Conservation (phyloP, 1,140 invertebrate genomes). For the Zaprionus nigranus region DNA sequence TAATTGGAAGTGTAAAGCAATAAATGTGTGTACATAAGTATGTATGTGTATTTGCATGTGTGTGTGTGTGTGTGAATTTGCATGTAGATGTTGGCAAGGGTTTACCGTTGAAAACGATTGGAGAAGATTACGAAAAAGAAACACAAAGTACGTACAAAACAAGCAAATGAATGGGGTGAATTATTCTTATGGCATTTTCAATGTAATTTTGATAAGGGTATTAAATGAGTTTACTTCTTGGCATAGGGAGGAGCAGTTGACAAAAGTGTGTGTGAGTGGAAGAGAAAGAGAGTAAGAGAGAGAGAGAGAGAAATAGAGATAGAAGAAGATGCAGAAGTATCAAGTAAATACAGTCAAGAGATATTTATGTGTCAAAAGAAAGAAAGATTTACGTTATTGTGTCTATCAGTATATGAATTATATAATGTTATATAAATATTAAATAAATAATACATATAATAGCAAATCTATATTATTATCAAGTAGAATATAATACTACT, state of each 20-base stretch:
- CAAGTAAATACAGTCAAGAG: not conserved
- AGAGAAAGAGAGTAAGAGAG: no score
- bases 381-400: not conserved
- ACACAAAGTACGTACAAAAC: not conserved
- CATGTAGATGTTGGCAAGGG: not conserved
- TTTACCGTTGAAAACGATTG: slow-evolving; percentile 1
- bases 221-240: not conserved
- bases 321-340: no score
- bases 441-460: no score
- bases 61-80: not conserved
- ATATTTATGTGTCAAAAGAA: no score
- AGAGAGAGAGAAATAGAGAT: no score
- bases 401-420: no score
- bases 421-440: no score
- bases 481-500: no score
- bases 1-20: slow-evolving; percentile 81
- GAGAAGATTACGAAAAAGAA: slow-evolving; percentile 5
- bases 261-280: no score
- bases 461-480: no score
- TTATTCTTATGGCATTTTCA: slow-evolving; percentile 5
- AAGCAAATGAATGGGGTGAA: not conserved
- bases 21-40: slow-evolving; percentile 49
- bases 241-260: not conserved
- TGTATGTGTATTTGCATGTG: not conserved
- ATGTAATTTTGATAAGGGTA: slow-evolving; percentile 3